Evolutionary conservation across 1,140 invertebrate genomes (phyloP), one percentile per base, ranked within the genome.

Genomic region (Nilaparvata lugens): DNA sequence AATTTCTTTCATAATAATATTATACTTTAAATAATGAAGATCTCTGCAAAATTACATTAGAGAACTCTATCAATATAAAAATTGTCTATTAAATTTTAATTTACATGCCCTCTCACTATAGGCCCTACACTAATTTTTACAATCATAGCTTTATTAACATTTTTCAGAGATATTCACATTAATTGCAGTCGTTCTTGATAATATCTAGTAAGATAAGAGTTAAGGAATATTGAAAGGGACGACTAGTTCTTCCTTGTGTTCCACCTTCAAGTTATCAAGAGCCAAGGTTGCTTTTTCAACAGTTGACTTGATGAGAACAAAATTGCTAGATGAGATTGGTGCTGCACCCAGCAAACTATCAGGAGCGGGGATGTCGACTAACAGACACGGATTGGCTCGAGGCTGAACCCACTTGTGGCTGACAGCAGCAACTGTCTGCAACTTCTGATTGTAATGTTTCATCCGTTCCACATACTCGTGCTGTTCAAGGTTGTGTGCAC

Each of bases 221-320:
- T 69, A 75, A 4, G 74, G 73, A 23, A 84, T 81, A 66, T 79
- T 77, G 74, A 90, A 91, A 5, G 85, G 85, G 16, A 89, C 87
- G 38, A 91, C 87, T 64, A 91, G 72, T 69, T 90, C 87, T 71
- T 90, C 88, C 71, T 86, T 87, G 67, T 91, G 88, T 68, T 88
- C 83, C 56, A 91, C 86, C 71, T 84, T 83, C 3, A 91, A 77
- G 56, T 87, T 83, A 38, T 78, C 78, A 60, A 88, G 77, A 18
- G 86, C 85, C n/a, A 76, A 73, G 1, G 80, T 77, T n/a, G 84
- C 84, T 70, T 82, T 82, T 62, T 79, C 80, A 4, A 9, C 31
- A 35, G 31, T 35, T 4, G 31, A 35, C 31, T 35, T 35, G 31
- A 35, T 35, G 13, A 35, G 31, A 6, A 35, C 31, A 35, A 78